phyloP scores from a whole-genome alignment of 2,797 vertebrate species.

The Anguilla obscura region DNA sequence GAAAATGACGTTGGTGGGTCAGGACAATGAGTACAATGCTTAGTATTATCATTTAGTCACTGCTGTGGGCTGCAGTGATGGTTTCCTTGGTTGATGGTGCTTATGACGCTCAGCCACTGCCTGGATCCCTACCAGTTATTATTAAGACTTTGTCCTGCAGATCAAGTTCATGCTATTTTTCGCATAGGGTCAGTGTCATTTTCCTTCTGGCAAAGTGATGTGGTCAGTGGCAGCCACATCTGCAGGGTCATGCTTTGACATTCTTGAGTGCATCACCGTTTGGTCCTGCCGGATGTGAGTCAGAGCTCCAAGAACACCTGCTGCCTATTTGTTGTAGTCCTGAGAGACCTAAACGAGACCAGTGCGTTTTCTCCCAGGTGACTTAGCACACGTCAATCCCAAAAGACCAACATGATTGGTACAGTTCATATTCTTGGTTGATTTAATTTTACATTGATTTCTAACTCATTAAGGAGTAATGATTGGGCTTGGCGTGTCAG shows the following conservation, averaged over 20 bases:
- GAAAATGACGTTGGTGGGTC: neutral
- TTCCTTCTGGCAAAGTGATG: neutral
- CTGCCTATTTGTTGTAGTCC: neutral
- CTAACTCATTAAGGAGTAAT: neutral
- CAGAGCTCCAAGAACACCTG: slow-evolving; percentile 22
- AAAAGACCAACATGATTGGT: neutral
- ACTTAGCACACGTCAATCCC: neutral
- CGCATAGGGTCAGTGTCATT: neutral
- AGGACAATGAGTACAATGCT: neutral
- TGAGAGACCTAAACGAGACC: too few relatives aligned
- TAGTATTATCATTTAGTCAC: neutral
- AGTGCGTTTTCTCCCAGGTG: neutral
- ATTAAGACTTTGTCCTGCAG: neutral
- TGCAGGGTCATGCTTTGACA: neutral
- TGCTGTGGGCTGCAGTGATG: neutral
- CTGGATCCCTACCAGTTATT: neutral
- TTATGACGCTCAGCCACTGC: neutral
- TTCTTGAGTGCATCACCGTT: neutral
- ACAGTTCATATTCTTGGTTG: slow-evolving; percentile 3
- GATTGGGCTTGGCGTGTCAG: neutral
- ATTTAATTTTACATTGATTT: slow-evolving; percentile 17
- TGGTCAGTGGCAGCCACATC: neutral
- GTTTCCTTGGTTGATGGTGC: neutral
- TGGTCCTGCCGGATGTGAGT: neutral
- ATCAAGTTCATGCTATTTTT: neutral